Evolutionary conservation across 2,888 invertebrate species (phyloP), one percentile per base, ranked within the genome.

Genomic region (Ischnura elegans): DNA sequence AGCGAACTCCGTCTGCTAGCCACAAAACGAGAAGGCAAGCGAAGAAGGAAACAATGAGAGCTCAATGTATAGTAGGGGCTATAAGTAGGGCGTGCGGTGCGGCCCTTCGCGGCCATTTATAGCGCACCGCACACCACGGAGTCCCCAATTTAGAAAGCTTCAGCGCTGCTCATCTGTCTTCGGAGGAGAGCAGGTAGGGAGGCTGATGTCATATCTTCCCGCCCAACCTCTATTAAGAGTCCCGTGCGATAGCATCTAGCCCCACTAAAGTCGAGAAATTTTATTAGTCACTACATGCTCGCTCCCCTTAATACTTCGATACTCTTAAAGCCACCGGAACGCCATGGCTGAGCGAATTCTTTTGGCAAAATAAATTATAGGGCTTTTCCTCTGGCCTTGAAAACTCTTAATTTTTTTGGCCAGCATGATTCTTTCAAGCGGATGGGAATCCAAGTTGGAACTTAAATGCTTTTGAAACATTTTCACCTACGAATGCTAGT

Each of bases 11-110:
- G 1, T 76, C 36, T 36, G 36, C 29, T 10, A 76, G 10, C 13
- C 13, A 55, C 25, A 87, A 47, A 87, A 51, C 87, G 87, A 87
- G 87, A 51, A 87, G 87, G 19, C 51, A 61, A 61, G 6, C 5
- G 61, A 61, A 2, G 61, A 25, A 2, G 61, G 25, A 51, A 51
- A 51, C 61, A 61, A 51, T 6, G 61, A 61, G 61, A 61, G 61
- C 61, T 61, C 61, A 61, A 61, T 61, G 61, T n/a, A n/a, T n/a
- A n/a, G 61, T 25, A 6, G 6, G 6, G 51, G n/a, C n/a, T 61
- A 5, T 61, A 61, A 61, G 61, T 61, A 25, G 61, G 61, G 25
- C 61, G 61, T n/a, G 61, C 61, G 21, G n/a, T 61, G 61, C 61
- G 61, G n/a, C n/a, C n/a, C n/a, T 61, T 61, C 61, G 2, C 61